Evolutionary conservation across 2,888 invertebrate species (phyloP), one percentile per base, ranked within the genome.

Genomic region (Spilarctia lutea): DNA sequence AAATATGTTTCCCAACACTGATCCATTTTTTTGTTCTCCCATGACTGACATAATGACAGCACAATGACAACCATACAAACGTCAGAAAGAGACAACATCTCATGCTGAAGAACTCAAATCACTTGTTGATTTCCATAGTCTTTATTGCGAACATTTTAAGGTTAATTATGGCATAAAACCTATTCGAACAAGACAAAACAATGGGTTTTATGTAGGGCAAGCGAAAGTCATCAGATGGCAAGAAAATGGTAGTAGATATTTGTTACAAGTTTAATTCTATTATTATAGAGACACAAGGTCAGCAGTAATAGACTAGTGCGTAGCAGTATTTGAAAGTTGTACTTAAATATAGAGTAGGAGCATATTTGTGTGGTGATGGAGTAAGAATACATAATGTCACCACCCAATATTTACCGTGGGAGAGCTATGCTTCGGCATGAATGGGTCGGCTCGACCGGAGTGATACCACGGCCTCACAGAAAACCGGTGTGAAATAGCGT

Each of bases 161-260:
- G 79, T 68, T 71, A 75, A 74, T 75, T 74, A 79, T 85, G 33
- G 72, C 68, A 68, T 73, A 52, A 45, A 79, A 77, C 75, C 20
- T 27, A 8, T 60, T 70, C 68, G 30, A 30, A 10, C 20, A 24
- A 63, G 70, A 77, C 78, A 81, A 80, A 77, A 84, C 83, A 84
- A 84, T 84, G 52, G 56, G 60, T 39, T 65, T 7, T 42, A 84
- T 78, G 75, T 82, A 30, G 84, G 73, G 27, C 82, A 83, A 79
- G 83, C 79, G 84, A 84, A 84, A 84, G 84, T 85, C 74, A 76
- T 84, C 56, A 27, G 75, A 71, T 85, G 82, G 81, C 84, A 83
- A 79, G 82, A 83, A 83, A 84, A 84, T 84, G 77, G 75, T 60
- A 20, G 76, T 73, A 70, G 72, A 75, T 75, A 30, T 63, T 63